Percentiles rank a stretch among this genome's conserved stretches.
Evolutionary conservation across 1,140 invertebrate genomes (phyloP).

Genomic region (Akabosia matsudoensis): DNA sequence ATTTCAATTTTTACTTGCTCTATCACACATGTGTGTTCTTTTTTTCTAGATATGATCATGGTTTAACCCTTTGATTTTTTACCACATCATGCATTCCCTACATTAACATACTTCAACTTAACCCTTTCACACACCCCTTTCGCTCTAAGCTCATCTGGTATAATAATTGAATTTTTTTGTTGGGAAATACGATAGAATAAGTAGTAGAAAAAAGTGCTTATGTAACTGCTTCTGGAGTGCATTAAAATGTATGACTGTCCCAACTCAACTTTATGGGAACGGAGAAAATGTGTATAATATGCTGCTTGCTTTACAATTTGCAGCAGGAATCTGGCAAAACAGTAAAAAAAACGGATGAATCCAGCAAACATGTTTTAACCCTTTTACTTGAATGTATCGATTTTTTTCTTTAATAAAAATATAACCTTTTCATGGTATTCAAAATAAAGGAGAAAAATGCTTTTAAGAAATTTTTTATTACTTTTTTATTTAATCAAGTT

Average conservation of each 20-base stretch:
- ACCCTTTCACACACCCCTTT: background rate
- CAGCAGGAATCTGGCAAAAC: background rate
- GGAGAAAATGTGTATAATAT: background rate
- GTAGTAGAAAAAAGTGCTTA: background rate
- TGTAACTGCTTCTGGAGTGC: background rate
- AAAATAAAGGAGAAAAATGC: background rate
- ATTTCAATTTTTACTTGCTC: background rate
- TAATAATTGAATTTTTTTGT: constrained; percentile 1
- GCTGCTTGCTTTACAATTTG: background rate
- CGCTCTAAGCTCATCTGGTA: background rate
- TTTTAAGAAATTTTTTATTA: no score
- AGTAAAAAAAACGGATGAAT: background rate
- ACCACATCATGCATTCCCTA: background rate
- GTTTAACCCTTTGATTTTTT: background rate
- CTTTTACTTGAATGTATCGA: background rate
- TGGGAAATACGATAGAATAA: background rate
- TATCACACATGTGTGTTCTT: background rate
- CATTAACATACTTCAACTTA: background rate
- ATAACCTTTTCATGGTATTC: background rate
- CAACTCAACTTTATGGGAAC: constrained; percentile 14
- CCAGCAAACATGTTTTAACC: background rate
- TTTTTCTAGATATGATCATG: background rate
- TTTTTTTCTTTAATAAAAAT: background rate
- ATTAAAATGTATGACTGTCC: background rate
- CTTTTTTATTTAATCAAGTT: background rate